phyloP scores from a whole-genome alignment of 2,113 vertebrate genomes.

The Toxostoma redivivum region DNA sequence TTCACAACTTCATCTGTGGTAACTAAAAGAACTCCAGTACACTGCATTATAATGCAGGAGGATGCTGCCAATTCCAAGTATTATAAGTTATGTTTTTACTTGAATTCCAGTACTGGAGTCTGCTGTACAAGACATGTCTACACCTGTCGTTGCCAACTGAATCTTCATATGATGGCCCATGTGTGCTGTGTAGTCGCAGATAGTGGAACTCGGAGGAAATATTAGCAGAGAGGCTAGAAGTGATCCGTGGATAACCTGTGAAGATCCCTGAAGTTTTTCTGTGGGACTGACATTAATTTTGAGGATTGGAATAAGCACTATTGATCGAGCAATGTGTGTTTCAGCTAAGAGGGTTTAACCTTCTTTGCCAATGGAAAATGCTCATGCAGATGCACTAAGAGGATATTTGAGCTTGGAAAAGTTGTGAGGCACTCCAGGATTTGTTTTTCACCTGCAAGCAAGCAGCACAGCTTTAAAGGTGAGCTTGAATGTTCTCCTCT shows the following conservation, averaged over 20 bases:
- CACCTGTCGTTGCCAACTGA: neutral
- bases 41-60: neutral
- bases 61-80: neutral
- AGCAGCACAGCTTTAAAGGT: neutral
- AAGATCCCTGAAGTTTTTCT: neutral
- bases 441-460: neutral
- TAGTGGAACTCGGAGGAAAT: neutral
- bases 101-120: neutral
- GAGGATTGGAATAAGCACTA: neutral
- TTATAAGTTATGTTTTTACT: neutral
- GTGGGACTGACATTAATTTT: neutral
- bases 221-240: neutral
- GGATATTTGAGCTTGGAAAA: neutral
- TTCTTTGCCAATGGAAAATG: neutral
- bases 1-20: rapidly evolving
- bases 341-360: neutral
- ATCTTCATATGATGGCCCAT: rapidly evolving
- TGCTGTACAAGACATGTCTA: neutral
- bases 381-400: neutral
- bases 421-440: neutral
- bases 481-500: neutral
- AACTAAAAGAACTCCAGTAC: neutral
- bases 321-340: neutral
- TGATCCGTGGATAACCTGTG: neutral
- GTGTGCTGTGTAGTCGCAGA: neutral